Evolutionary conservation across 2,888 invertebrate species (phyloP), one percentile per base, ranked within the genome.

Genomic region (Thymelicus acteon): DNA sequence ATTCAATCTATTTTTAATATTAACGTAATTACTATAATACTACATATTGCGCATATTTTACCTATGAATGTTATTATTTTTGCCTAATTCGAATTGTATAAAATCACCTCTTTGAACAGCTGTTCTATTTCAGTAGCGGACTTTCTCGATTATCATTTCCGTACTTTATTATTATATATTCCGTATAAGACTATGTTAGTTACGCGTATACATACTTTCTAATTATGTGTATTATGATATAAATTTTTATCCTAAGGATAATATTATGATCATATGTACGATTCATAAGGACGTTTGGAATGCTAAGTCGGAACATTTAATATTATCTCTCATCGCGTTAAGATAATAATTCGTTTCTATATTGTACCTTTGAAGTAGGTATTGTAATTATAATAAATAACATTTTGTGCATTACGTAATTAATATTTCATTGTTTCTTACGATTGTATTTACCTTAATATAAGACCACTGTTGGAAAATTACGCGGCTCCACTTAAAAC

Each of bases 1-100:
- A 92, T 91, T 93, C 92, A 91, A 89, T 91, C 90, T 89, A 93
- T 92, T 93, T 92, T 93, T 92, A 93, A 93, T 92, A 93, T 92
- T 92, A 92, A 91, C 89, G 89, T 93, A 91, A 92, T 92, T 91
- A 92, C 89, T 87, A 89, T 91, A 92, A 88, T 91, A 92, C 87
- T 91, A 89, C 89, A 89, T 88, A 91, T 87, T 87, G 89, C 79
- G 89, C 92, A 90, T 93, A 92, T 91, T 93, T 92, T 92, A 93
- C 85, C 90, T 92, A 91, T 92, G 85, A 91, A 93, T 92, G 90
- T 92, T 90, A 92, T 93, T 92, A 90, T 91, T 92, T 92, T 93
- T 84, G 92, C 92, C 93, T 93, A 91, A 92, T 92, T 92, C 92
- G 90, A 91, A 92, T 92, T 92, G 93, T 93, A 92, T 93, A 92